Conservation (phyloP, 2,888 invertebrate species). For the Heliconius cydno region DNA sequence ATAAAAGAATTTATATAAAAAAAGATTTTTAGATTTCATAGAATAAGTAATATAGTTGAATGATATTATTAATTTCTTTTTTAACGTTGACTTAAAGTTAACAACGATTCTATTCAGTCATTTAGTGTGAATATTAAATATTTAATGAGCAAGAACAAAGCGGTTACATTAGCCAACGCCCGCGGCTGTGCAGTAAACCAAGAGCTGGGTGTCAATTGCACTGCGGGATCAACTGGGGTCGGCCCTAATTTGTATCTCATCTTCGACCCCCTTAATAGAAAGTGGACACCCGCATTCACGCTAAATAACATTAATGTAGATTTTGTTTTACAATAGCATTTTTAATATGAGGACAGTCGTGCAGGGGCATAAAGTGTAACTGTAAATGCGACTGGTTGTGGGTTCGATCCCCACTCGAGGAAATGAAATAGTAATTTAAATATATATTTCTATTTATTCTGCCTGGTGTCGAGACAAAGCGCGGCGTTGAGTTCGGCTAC, state of each 20-base stretch:
- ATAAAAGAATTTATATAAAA: too few relatives aligned
- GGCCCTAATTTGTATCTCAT: slow-evolving; percentile 57
- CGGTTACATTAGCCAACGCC: slow-evolving; percentile 66
- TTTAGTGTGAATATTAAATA: slow-evolving; percentile 26
- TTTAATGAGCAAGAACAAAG: slow-evolving; percentile 37
- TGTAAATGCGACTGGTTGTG: too few relatives aligned
- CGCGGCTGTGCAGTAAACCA: slow-evolving; percentile 58
- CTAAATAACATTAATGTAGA: slow-evolving; percentile 65
- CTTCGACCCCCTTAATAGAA: slow-evolving; percentile 67
- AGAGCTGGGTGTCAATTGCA: slow-evolving; percentile 55
- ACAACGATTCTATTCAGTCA: neutral
- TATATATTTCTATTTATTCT: too few relatives aligned
- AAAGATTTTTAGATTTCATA: too few relatives aligned
- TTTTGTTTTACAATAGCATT: slow-evolving; percentile 49
- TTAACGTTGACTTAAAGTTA: neutral
- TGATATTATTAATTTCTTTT: neutral
- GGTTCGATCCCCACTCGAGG: too few relatives aligned
- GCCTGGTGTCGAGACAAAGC: too few relatives aligned
- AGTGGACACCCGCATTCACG: slow-evolving; percentile 75
- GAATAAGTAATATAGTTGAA: neutral
- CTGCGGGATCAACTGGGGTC: slow-evolving; percentile 56
- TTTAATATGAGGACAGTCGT: too few relatives aligned
- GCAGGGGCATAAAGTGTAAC: too few relatives aligned
- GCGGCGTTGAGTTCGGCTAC: too few relatives aligned
- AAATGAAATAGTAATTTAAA: too few relatives aligned